These are phyloP conservation scores for Mionectes olivaceus DNA, from an alignment of 2,797 vertebrate genomes.

Conservation along the genomic window DNA sequence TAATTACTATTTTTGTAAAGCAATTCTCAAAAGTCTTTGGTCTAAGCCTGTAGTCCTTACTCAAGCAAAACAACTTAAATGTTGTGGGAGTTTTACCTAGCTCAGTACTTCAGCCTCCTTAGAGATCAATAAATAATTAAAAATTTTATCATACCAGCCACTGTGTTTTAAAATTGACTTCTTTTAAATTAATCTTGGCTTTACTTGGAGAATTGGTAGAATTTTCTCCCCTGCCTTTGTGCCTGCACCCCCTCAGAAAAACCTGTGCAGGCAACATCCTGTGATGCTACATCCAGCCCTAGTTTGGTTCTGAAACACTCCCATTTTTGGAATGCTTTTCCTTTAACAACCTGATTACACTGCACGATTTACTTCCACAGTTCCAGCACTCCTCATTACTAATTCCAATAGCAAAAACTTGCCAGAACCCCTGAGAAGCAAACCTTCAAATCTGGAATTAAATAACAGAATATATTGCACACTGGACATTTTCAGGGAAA, in stretches of 20 bases:
- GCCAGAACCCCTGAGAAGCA: constrained; percentile 62
- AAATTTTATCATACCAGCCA: constrained; percentile 5
- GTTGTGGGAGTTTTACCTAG: constrained; percentile 47
- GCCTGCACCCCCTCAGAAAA: background rate
- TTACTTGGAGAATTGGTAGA: background rate
- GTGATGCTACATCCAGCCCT: background rate
- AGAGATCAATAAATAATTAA: constrained; percentile 61
- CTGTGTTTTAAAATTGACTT: constrained; percentile 49
- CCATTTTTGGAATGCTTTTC: constrained; percentile 6
- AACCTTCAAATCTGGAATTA: constrained; percentile 65
- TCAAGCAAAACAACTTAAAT: constrained; percentile 47
- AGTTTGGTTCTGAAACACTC: constrained; percentile 25
- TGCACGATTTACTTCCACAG: constrained; percentile 48
- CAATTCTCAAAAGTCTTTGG: constrained; percentile 23
- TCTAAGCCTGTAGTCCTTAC: constrained; percentile 28
- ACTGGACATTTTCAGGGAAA: constrained; percentile 64
- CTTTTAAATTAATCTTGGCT: constrained; percentile 14
- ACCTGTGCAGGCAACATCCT: background rate
- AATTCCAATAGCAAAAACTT: constrained; percentile 64
- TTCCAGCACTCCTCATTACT: constrained; percentile 67
- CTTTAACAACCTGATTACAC: constrained; percentile 29
- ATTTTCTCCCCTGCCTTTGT: background rate
- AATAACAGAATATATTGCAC: constrained; percentile 63
- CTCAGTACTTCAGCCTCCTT: constrained; percentile 33
- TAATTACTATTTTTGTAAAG: constrained; percentile 37